Evolutionary conservation across 1,140 invertebrate species (phyloP), one percentile per base, ranked within the genome.

Genomic region (Papilio glaucus): DNA sequence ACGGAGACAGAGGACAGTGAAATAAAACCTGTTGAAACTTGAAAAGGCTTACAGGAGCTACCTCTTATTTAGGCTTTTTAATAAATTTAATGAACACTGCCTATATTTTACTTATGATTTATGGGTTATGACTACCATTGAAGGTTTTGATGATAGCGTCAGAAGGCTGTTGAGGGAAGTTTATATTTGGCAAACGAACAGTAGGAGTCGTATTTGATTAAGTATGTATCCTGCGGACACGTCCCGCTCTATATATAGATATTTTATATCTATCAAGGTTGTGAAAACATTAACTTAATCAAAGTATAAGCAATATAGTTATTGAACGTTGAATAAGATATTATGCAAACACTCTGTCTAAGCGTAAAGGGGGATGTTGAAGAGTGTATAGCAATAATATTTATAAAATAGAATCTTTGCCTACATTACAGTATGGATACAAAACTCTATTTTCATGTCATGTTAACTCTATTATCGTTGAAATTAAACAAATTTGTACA

Each of bases 271-370:
- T 57, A 24, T 24, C 3, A 24, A 13, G 8, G 21, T 57, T 26
- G 2, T 57, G 10, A 57, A 26, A 57, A 57, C 18, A 24, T 57
- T 4, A 12, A 57, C 24, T 10, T 4, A 24, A 26, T 57, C 10
- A 57, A 6, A 57, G n/a, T 33, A 57, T 13, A 57, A 24, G 9
- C 7, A 18, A 53, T 21, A 53, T 10, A 24, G 49, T 57, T 57
- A 57, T 57, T 18, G 21, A 26, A 24, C 18, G 12, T 57, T 57
- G 18, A 57, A 57, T 57, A 57, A 26, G 10, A 57, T 57, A 26
- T 57, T 57, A 57, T 57, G 49, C 24, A 57, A 57, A 57, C 21
- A 57, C 24, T 57, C 21, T 57, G 49, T 57, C 21, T 53, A 53
- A 53, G 12, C 1, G 9, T 24, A 57, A 53, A 24, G 6, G 6